Evolutionary conservation across 2,113 vertebrate species (phyloP), one percentile per base, ranked within the genome.

Genomic region (Kobus ellipsiprymnus): DNA sequence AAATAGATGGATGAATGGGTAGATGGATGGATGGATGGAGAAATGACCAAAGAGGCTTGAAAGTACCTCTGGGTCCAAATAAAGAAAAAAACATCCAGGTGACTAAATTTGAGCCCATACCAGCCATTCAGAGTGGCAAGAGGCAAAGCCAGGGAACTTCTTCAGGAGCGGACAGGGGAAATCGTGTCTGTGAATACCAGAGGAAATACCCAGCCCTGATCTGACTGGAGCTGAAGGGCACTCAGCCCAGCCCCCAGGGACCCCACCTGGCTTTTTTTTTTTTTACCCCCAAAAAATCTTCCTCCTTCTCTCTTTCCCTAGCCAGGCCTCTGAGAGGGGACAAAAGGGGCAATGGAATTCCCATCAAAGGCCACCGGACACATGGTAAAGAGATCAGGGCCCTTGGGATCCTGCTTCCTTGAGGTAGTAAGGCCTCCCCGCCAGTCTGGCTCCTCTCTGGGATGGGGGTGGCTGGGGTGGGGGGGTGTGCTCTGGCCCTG

Each of bases 341-440:
- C 98, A 95, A 96, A 97, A 82, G 95, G 96, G 84, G 93, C 95
- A 33, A 92, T 96, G 98, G 98, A 97, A 98, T 98, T 91, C 98
- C 97, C 97, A 98, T 98, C 98, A 97, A 98, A 98, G 97, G 92
- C 3, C 84, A 86, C 77, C 3, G 98, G 93, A 97, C 98, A 98
- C 54, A 97, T 98, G 98, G 90, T 97, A 98, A 99, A 99, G 94
- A 98, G 98, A 98, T 98, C 98, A 97, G 97, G 96, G 88, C 96
- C 67, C 93, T 94, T 94, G 96, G 90, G 95, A 84, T 77, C 33
- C 10, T 50, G 77, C 96, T 94, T 98, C 95, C 97, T 97, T 33
- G 57, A 95, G 95, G 94, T 46, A 54, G 85, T 2, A 30, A 64
- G 93, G 94, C 97, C 94, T 86, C 95, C 93, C 95, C 46, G 40